These are phyloP conservation scores for Barypeithes pellucidus DNA, from an alignment of 2,888 invertebrate species.

Conservation along the genomic window DNA sequence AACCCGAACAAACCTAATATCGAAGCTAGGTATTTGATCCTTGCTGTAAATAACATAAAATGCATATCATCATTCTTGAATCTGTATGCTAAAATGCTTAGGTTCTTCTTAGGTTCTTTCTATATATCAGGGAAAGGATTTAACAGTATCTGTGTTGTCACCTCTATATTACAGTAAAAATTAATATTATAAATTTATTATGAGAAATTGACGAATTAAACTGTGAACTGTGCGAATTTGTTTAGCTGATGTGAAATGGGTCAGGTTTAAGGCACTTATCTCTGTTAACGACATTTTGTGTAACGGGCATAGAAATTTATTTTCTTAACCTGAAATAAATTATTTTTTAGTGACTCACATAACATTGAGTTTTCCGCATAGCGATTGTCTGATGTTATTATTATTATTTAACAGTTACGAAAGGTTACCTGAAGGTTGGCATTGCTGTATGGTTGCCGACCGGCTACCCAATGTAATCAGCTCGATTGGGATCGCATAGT, in stretches of 20 bases:
- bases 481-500: too few relatives aligned
- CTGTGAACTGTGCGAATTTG: slow-evolving; percentile 45
- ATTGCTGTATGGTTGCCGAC: background rate
- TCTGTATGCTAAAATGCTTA: too few relatives aligned
- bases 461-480: too few relatives aligned
- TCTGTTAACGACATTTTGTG: slow-evolving; percentile 45
- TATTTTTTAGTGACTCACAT: slow-evolving; percentile 34
- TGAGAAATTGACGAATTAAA: slow-evolving; percentile 39
- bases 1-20: too few relatives aligned
- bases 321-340: slow-evolving; percentile 32
- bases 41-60: too few relatives aligned
- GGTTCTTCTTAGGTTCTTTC: too few relatives aligned
- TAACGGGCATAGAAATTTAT: slow-evolving; percentile 40
- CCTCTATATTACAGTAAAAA: background rate
- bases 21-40: too few relatives aligned
- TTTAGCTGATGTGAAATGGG: slow-evolving; percentile 34
- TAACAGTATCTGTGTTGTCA: background rate
- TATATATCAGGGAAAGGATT: too few relatives aligned
- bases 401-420: slow-evolving; percentile 9
- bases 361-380: background rate
- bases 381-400: background rate
- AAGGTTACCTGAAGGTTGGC: background rate
- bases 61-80: too few relatives aligned
- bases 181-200: slow-evolving; percentile 34
- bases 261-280: slow-evolving; percentile 46